Base-by-base conservation (phyloP, 2,888 invertebrate genomes). In the Ligdia adustata region DNA sequence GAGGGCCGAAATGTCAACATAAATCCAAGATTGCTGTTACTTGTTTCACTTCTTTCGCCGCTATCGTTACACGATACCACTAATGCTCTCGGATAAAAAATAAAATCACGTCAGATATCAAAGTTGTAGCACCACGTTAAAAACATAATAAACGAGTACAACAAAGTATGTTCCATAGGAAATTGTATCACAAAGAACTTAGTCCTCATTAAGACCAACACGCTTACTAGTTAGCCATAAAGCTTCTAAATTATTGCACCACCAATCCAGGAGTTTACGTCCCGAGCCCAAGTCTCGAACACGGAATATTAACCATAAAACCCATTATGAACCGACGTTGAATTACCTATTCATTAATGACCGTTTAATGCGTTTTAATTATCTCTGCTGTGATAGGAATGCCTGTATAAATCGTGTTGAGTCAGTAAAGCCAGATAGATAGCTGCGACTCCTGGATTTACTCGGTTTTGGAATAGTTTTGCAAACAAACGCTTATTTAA, bases 271-370 rank as follows among this genome's bases (percentile, higher is more conserved):
- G 34, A 24, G 26, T 58, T 55, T 49, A 55, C 44, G 46, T 49
- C 38, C 46, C 4, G 7, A 15, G 4, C 18, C 20, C 48, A 35
- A 41, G 53, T 55, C 52, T 42, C 38, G 39, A 48, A 48, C 32
- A 42, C 32, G 40, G 33, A 32, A 37, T 50, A 55, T 55, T 48
- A 46, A 55, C 51, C 46, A 53, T 55, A 44, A 53, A 58, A 58
- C 43, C 46, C 41, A 55, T 58, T 57, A 45, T 39, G 51, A 44
- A 22, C 40, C 41, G 48, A 53, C 55, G 32, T 52, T 45, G 43
- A 48, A 52, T 52, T 45, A 48, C 42, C 40, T 48, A 55, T 53
- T 55, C 51, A 51, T 51, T 53, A 52, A 51, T 31, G 26, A 24
- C 29, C 14, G 22, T 45, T 45, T 43, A 46, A 48, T 48, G 48